Conservation (phyloP, 2,113 vertebrate species). For the Rostratula benghalensis region DNA sequence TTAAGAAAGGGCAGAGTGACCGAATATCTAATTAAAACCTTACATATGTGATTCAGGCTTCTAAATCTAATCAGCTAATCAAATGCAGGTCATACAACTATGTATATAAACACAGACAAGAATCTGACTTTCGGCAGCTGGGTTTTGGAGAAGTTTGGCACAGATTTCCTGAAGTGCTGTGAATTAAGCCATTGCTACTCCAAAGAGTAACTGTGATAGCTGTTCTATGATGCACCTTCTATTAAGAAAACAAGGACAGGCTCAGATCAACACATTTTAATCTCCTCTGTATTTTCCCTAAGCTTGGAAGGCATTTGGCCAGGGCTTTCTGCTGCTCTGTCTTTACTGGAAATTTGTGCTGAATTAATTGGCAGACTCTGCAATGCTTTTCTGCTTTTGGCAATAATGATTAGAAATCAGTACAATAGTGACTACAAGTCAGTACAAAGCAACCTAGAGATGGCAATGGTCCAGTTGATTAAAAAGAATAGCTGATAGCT, state of each 20-base stretch:
- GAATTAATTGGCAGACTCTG: background rate
- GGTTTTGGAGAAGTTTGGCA: background rate
- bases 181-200: background rate
- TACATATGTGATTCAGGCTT: background rate
- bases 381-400: background rate
- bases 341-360: background rate
- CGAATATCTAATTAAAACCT: background rate
- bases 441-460: background rate
- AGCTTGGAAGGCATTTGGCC: background rate
- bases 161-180: background rate
- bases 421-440: background rate
- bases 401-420: background rate
- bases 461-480: background rate
- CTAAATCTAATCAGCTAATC: background rate
- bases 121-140: background rate
- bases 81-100: background rate
- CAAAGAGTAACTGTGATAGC: background rate
- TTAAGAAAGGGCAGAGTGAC: background rate
- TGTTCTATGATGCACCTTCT: background rate
- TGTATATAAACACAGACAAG: background rate
- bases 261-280: background rate
- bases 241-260: background rate
- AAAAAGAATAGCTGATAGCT: background rate
- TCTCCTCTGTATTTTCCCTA: background rate
- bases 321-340: background rate